Base-by-base conservation (phyloP, 2,888 invertebrate genomes). In the Mesoligia furuncula region DNA sequence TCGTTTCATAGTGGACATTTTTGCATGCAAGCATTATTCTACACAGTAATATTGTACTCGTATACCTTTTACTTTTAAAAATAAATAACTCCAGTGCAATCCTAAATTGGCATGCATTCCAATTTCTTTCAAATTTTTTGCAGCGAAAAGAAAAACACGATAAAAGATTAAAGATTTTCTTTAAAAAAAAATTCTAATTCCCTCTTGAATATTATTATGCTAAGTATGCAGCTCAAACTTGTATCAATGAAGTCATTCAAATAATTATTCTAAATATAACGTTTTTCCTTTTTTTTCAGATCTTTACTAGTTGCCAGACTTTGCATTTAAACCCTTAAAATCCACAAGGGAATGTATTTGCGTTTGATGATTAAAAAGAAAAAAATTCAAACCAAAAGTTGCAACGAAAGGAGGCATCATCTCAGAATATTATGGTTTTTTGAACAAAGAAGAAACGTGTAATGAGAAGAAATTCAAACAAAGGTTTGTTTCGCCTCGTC, bases 281-380 rank as follows among this genome's bases (percentile, higher is more conserved):
- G 5, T 6, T 1, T 6, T 20, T 8, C 6, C 36, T 2, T 20
- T 64, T 13, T 17, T 54, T 57, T 45, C 2, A 36, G 17, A 15
- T 8, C n/a, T 74, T 20, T n/a, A 2, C 54, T 66, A 6, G n/a
- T 59, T 39, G 27, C 42, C 65, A 84, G 73, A 75, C 39, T 72
- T 74, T 45, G 20, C 74, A 66, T 77, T 83, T 39, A 66, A 57
- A 72, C 72, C 59, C 54, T 67, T 42, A 31, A 48, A 39, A 66
- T 64, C 39, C 85, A 76, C 77, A 54, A 59, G 87, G 73, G 88
- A 84, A 88, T 87, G 72, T 77, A 65, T 82, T 66, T 72, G 39
- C 59, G 66, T 87, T 85, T 36, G 79, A 64, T 88, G 61, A 76
- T 81, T 79, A 81, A 76, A 83, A 84, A 69, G 45, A 69, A 78